Conservation (phyloP, 1,140 invertebrate genomes). For the Amphibalanus amphitrite region DNA sequence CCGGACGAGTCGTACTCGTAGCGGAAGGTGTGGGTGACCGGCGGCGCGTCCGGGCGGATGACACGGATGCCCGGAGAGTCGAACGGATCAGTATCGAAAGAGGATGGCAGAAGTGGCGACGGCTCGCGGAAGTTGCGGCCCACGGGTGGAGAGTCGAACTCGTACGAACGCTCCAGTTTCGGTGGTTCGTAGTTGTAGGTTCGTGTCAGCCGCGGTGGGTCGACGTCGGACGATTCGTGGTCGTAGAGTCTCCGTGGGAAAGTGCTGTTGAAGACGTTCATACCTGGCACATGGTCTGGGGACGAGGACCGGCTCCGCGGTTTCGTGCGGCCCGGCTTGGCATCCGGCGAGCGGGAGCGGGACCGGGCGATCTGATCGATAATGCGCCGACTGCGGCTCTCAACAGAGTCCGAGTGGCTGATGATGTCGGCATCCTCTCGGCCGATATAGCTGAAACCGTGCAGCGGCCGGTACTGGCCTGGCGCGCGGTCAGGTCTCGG, state of each 20-base stretch:
- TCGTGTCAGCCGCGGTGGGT: background rate
- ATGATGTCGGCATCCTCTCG: background rate
- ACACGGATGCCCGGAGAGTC: too few species aligned
- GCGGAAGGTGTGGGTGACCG: background rate
- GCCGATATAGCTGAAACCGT: background rate
- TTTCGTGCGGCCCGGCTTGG: too few species aligned
- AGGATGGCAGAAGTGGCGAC: too few species aligned
- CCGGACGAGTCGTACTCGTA: background rate
- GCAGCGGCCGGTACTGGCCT: background rate
- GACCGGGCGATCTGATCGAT: background rate
- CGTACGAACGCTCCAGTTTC: background rate
- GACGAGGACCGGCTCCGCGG: background rate
- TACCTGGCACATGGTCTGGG: too few species aligned
- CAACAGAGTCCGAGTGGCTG: background rate
- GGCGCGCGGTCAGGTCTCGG: background rate
- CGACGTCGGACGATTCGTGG: background rate
- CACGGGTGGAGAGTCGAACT: background rate
- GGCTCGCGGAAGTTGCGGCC: too few species aligned
- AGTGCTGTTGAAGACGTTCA: too few species aligned
- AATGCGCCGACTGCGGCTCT: background rate
- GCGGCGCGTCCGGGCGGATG: background rate
- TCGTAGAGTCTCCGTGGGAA: background rate
- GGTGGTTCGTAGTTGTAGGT: background rate
- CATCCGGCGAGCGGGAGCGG: background rate
- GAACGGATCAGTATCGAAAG: too few species aligned